Conservation (phyloP, 35 echinoderm and acorn worm genomes). For the Strongylocentrotus purpuratus region DNA sequence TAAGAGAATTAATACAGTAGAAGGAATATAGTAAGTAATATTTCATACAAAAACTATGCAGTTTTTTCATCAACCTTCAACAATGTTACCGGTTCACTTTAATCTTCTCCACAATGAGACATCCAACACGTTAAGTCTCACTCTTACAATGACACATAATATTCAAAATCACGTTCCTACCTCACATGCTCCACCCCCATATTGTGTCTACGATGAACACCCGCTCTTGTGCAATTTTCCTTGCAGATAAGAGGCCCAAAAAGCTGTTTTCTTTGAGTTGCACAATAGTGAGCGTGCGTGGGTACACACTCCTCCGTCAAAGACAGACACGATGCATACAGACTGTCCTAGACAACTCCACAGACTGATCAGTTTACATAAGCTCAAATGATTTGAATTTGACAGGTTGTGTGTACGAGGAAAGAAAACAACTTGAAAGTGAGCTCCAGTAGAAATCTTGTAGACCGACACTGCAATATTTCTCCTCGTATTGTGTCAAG, state of each 20-base stretch:
- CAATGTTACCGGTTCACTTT: no score
- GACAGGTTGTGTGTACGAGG: background rate
- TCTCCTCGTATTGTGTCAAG: background rate
- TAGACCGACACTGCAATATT: background rate
- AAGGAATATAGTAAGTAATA: no score
- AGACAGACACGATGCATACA: background rate
- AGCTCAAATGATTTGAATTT: background rate
- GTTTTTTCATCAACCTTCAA: no score
- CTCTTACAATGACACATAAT: background rate
- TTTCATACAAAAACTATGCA: no score
- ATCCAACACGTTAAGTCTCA: background rate
- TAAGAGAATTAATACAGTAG: no score
- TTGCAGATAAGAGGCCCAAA: background rate
- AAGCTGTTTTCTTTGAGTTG: background rate
- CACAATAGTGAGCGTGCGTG: background rate
- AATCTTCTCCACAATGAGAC: background rate
- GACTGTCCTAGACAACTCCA: background rate
- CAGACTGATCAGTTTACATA: background rate
- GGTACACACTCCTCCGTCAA: background rate
- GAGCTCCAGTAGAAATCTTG: background rate
- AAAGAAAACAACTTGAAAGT: background rate
- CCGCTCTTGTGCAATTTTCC: background rate
- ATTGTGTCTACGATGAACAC: background rate
- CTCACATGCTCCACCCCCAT: background rate
- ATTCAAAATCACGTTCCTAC: background rate